Base-by-base conservation (phyloP, 2,113 vertebrate genomes). In the Sinocyclocheilus anophthalmus region DNA sequence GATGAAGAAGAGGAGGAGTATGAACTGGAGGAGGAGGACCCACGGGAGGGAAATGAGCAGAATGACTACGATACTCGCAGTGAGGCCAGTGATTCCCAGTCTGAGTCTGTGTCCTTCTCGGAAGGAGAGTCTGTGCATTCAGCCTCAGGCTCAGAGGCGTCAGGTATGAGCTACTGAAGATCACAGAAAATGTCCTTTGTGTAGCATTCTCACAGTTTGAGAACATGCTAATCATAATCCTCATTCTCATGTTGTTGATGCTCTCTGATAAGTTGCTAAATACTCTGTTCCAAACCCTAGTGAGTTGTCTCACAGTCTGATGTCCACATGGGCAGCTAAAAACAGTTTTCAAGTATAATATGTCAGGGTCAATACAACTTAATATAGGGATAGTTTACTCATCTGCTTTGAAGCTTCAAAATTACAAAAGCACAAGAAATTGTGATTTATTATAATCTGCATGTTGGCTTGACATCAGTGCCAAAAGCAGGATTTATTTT, bases 71-170 rank as follows among this genome's bases (percentile, higher is more conserved):
- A 99, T 86, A 99, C 98, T 0, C 95, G 97, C 81, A 99, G 98
- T 57, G 98, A 99, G 91, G 98, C 98, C 65, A 99, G 98, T 0
- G 98, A 99, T 91, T 99, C 98, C 0, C 97, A 96, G 57, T 99
- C 97, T 7, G 97, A 97, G 85, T 99, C 98, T 0, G 96, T 96
- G 76, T 97, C 97, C 78, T 99, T 99, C 93, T 97, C 97, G 12
- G 98, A 98, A 16, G 97, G 96, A 1, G 95, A 95, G 50, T 98
- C 98, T 3, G 96, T 96, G 61, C 95, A 92, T 89, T 98, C 98
- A 24, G 97, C 93, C 55, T 97, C 98, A 10, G 97, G 93, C 87
- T 98, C 98, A 0, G 97, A 98, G 20, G 96, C 94, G 33, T 99
- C 98, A 94, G 98, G 98, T 99, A 94, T 5, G 81, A 83, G 84